Base-by-base conservation (phyloP, 1,140 invertebrate genomes). In the Bradynema listronoti region DNA sequence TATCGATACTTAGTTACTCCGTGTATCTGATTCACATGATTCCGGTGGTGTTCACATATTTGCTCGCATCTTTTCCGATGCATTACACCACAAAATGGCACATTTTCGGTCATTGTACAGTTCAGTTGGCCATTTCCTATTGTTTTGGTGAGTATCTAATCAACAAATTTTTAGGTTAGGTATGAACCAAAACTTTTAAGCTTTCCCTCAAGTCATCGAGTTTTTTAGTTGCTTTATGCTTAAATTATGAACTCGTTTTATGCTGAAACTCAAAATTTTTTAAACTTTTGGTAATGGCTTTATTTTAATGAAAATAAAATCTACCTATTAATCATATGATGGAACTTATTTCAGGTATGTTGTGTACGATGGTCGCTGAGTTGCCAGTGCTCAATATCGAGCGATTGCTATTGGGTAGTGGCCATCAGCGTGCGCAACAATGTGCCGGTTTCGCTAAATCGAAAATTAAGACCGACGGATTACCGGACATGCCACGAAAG, bases 21-120 rank as follows among this genome's bases (percentile, higher is more conserved):
- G 75, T 73, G 36, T 77, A 77, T 14, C 63, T 65, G 34, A 67
- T 78, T 58, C 75, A 77, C 52, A 78, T 77, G 74, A 70, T 77
- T 29, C 74, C 74, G 4, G 75, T 77, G 3, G 72, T 77, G 9
- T 68, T 77, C 43, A 77, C 74, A 9, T 77, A 78, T 39, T 47
- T 77, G 29, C 52, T 77, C 11, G 67, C 53, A 27, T 69, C 72
- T 16, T 77, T 77, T 66, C 74, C 74, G 22, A 61, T 76, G 19
- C 54, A 60, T 36, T 76, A 61, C 56, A 50, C 34, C n/a, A 55
- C 61, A 24, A 77, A 78, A 55, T 72, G 50, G 43, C 42, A 46
- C 14, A 58, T 75, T n/a, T 45, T 71, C 16, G 50, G 39, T 6
- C 74, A 77, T 63, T 77, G 74, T 41, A 29, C 77, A 24, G 47